Evolutionary conservation across 1,140 invertebrate genomes (phyloP), one percentile per base, ranked within the genome.

Genomic region (Drosophila repletoides): DNA sequence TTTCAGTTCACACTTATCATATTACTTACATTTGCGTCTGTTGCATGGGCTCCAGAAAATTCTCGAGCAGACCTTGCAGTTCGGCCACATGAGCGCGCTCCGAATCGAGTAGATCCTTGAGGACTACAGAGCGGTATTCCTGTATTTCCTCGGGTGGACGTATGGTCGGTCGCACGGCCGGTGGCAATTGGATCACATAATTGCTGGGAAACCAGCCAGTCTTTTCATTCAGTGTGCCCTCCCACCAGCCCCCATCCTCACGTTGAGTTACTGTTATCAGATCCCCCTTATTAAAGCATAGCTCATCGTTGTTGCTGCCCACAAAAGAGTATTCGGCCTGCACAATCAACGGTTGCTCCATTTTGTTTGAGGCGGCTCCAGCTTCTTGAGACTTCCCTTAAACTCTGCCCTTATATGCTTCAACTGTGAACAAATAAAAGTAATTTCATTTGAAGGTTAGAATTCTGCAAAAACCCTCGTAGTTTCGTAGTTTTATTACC

Each of bases 181-280:
- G 52, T 2, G 89, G 92, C 58, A 93, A 91, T 76, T 93, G 93
- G 33, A 92, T 96, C 12, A 98, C 97, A 93, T 98, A 99, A 91
- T 99, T 98, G 72, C 96, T 97, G 61, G 98, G 98, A 92, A 99
- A 99, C 98, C 98, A 99, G 72, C 98, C 98, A 65, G 98, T 98
- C 90, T 96, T 96, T 45, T 97, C 97, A 67, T 96, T 94, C 12
- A 98, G 91, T 1, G 97, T 99, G 9, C 98, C 98, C 92, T 99
- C 98, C 98, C 98, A 99, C 94, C 98, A 98, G 19, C 97, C 98
- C 40, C 98, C 98, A 89, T 99, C 95, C 80, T 97, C 95, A 45
- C 91, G 91, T 90, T 98, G 97, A 2, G 98, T 99, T 22, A 99
- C 95, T 9, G 97, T 98, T 63, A 99, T 99, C 40, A 99, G 93